These are phyloP conservation scores for Tetrao urogallus DNA, from an alignment of 2,113 vertebrate species.

Conservation along the genomic window DNA sequence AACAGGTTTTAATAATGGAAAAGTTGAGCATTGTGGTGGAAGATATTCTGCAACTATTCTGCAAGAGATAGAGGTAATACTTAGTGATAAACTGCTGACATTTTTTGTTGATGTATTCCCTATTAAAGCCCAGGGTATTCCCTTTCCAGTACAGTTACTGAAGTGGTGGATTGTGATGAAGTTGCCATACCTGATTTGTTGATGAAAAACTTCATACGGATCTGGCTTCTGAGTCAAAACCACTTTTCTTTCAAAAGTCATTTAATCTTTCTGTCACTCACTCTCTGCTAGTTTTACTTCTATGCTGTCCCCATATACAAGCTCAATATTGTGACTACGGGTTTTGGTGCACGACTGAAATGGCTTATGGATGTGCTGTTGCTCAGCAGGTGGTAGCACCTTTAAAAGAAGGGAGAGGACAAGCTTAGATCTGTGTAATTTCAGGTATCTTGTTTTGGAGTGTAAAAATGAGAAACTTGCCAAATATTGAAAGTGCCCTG, in stretches of 20 bases:
- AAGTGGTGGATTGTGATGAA: slow-evolving; percentile 41
- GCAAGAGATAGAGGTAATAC: neutral
- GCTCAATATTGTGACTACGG: neutral
- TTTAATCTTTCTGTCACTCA: neutral
- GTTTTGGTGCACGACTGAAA: neutral
- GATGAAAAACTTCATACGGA: slow-evolving; percentile 47
- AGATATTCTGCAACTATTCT: neutral
- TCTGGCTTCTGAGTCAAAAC: slow-evolving; percentile 70
- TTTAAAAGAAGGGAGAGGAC: neutral
- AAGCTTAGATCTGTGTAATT: neutral
- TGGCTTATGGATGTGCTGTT: fast-evolving
- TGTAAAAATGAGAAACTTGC: neutral
- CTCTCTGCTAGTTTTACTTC: neutral
- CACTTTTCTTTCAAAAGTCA: neutral
- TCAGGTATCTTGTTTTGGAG: fast-evolving
- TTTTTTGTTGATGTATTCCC: neutral
- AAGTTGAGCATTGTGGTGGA: neutral
- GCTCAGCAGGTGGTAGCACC: neutral
- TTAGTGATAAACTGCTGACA: neutral
- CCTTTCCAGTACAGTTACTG: neutral
- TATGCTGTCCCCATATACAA: fast-evolving
- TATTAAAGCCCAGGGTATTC: neutral
- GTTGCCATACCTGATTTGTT: slow-evolving; percentile 56
- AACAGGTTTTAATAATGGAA: neutral
- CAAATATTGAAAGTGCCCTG: neutral